Evolutionary conservation across 2,113 vertebrate species (phyloP).

Genomic region (Stigmatopora argus): DNA sequence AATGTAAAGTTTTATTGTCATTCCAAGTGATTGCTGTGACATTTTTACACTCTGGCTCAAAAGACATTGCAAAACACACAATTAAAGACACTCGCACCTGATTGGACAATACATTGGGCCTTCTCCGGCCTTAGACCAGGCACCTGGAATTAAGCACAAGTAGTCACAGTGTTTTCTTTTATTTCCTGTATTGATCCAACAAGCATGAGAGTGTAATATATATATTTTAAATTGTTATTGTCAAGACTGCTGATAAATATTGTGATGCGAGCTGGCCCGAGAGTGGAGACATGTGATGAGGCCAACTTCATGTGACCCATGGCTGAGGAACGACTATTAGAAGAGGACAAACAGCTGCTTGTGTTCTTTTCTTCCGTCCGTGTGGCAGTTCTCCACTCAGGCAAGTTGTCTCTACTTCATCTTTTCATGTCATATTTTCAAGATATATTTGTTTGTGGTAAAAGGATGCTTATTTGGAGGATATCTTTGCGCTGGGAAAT

Average conservation of each 20-base stretch:
- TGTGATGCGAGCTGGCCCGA: constrained; percentile 28
- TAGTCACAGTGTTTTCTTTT: too few species aligned
- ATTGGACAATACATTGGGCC: neutral
- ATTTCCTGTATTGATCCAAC: neutral
- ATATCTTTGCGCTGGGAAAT: neutral
- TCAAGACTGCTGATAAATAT: neutral
- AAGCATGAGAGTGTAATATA: neutral
- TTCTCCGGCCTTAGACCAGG: constrained; percentile 17
- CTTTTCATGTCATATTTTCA: neutral
- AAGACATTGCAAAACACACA: neutral
- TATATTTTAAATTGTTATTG: neutral
- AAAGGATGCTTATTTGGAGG: neutral
- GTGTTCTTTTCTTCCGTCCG: constrained; percentile 51
- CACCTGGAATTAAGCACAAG: neutral
- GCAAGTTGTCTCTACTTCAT: constrained; percentile 49
- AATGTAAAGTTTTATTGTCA: neutral
- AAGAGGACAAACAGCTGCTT: constrained; percentile 60
- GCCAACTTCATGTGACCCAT: constrained; percentile 73
- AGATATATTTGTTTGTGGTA: neutral
- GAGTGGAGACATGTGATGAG: constrained; percentile 68
- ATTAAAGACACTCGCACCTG: constrained; percentile 18
- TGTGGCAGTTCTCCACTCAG: constrained; percentile 23
- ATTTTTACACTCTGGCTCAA: neutral
- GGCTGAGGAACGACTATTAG: constrained; percentile 50
- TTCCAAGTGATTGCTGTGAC: neutral